A percentile compares a stretch with the other conserved stretches of the same genome.
These are phyloP conservation scores for Phthorimaea operculella DNA, from an alignment of 1,140 invertebrate species.

Conservation along the genomic window DNA sequence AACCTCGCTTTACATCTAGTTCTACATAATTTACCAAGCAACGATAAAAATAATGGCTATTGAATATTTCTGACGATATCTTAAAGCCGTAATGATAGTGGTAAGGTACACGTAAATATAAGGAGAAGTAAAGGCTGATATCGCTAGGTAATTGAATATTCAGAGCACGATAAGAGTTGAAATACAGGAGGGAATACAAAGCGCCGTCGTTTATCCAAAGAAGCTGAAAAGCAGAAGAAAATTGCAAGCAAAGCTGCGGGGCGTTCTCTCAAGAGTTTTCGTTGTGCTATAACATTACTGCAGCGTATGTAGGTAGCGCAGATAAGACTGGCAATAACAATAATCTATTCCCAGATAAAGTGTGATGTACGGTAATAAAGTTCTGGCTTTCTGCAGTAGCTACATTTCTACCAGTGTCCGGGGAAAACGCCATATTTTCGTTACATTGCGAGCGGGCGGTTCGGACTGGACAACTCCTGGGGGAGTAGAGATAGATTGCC, in stretches of 20 bases:
- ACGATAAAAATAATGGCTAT: conserved; percentile 1
- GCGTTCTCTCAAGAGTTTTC: not conserved
- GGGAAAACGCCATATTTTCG: conserved; percentile 26
- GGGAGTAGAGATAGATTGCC: conserved; percentile 32
- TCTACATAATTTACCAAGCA: conserved; percentile 23
- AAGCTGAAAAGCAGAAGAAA: conserved; percentile 1
- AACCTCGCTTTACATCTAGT: conserved; percentile 18
- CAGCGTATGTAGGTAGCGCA: conserved; percentile 2
- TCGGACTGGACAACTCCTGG: conserved; percentile 22
- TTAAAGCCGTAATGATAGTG: conserved; percentile 2
- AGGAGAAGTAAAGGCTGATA: not conserved
- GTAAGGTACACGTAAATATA: not conserved
- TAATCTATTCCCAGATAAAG: conserved; percentile 16
- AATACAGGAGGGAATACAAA: not conserved
- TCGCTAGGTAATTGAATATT: conserved; percentile 1
- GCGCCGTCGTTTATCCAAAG: not conserved
- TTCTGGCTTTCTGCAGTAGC: conserved; percentile 14
- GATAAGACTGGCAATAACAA: conserved; percentile 15
- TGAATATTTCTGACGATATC: not conserved
- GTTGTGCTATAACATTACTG: not conserved
- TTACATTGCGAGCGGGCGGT: conserved; percentile 17
- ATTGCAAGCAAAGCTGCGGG: conserved; percentile 2
- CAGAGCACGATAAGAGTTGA: not conserved
- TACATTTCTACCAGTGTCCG: conserved; percentile 10
- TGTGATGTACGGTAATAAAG: conserved; percentile 17